These are phyloP conservation scores for Halcyon badia DNA, from an alignment of 2,797 vertebrate genomes.

Conservation along the genomic window DNA sequence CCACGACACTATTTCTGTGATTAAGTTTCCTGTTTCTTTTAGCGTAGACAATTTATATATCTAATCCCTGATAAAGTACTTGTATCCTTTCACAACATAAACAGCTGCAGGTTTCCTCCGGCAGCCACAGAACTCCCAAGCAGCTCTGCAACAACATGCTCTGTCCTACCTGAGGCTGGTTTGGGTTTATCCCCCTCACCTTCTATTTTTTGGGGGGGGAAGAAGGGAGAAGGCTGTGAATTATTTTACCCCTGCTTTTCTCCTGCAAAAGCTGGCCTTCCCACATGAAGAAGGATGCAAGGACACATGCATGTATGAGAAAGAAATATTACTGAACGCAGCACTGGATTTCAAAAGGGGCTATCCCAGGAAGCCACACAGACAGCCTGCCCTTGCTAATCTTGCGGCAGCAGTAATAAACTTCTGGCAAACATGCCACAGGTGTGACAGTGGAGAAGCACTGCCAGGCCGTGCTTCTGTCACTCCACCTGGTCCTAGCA, in stretches of 20 bases:
- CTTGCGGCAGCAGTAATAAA: background rate
- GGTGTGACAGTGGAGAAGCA: fast-evolving
- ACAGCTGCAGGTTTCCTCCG: background rate
- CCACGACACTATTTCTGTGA: background rate
- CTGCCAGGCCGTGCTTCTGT: background rate
- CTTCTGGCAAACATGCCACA: fast-evolving
- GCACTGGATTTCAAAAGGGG: background rate
- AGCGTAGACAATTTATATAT: background rate
- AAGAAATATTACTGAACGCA: background rate
- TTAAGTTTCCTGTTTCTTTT: slow-evolving; percentile 2
- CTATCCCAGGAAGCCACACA: background rate
- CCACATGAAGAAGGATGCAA: background rate
- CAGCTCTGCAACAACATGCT: background rate
- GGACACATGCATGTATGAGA: fast-evolving
- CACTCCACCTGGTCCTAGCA: background rate
- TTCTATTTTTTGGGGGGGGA: background rate
- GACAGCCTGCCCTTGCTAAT: background rate
- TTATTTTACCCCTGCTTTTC: background rate
- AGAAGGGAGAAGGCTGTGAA: fast-evolving
- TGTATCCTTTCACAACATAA: background rate
- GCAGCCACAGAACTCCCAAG: background rate
- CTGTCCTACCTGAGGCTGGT: background rate
- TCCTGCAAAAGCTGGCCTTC: background rate
- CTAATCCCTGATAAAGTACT: background rate
- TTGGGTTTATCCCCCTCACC: background rate